phyloP scores from a whole-genome alignment of 2,113 vertebrate genomes.

The Otolemur garnettii region DNA sequence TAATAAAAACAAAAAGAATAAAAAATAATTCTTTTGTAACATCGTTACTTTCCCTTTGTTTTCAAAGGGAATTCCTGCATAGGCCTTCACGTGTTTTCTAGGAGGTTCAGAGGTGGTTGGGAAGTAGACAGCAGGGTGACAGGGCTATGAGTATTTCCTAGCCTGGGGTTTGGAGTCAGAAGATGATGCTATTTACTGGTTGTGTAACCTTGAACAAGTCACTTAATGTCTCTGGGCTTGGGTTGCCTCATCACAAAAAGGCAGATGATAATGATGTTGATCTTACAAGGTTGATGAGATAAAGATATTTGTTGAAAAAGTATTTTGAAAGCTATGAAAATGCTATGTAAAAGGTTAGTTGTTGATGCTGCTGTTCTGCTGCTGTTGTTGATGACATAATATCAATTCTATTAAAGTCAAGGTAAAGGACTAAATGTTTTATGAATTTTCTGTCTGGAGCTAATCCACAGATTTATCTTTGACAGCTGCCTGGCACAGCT shows the following conservation, averaged over 20 bases:
- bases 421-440: conserved; percentile 49
- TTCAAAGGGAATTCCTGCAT: conserved; percentile 9
- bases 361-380: conserved; percentile 1
- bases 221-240: conserved; percentile 41
- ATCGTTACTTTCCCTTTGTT: conserved; percentile 49
- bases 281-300: conserved; percentile 23
- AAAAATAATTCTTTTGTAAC: conserved; percentile 42
- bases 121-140: neutral
- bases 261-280: neutral
- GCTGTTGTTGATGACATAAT: neutral
- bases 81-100: conserved; percentile 7
- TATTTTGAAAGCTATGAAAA: conserved; percentile 30
- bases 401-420: conserved; percentile 51
- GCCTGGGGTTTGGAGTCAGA: neutral
- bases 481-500: conserved; percentile 53
- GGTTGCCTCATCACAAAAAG: conserved; percentile 45
- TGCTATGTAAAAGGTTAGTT: neutral
- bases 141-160: neutral
- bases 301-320: conserved; percentile 19
- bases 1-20: too few relatives aligned
- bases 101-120: neutral
- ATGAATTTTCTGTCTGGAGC: conserved; percentile 57
- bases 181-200: neutral
- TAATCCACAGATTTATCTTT: conserved; percentile 58
- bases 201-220: conserved; percentile 39